phyloP scores from a whole-genome alignment of 1,140 invertebrate genomes.

The Anagrus nilaparvatae region DNA sequence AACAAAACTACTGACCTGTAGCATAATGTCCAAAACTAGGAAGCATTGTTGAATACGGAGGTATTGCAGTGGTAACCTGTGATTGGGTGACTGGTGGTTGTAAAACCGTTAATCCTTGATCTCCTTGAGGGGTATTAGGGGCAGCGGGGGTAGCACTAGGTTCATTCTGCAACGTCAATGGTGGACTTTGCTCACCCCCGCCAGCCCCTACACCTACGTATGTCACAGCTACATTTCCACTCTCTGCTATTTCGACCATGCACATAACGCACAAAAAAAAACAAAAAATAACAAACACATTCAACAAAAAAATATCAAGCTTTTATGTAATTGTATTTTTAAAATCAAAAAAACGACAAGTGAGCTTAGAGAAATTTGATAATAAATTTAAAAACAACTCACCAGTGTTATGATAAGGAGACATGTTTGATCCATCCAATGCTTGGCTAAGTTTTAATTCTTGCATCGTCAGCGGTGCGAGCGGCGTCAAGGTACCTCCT shows the following conservation, averaged over 20 bases:
- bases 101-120: constrained; percentile 42
- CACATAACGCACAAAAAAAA: constrained; percentile 41
- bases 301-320: too few species aligned
- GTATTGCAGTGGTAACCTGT: constrained; percentile 38
- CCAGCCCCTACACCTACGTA: constrained; percentile 43
- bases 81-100: constrained; percentile 46
- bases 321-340: too few species aligned
- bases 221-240: constrained; percentile 46
- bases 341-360: too few species aligned
- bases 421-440: constrained; percentile 52
- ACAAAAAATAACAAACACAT: too few species aligned
- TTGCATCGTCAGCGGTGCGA: constrained; percentile 69
- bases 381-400: too few species aligned
- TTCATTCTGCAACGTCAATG: constrained; percentile 49
- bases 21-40: constrained; percentile 63
- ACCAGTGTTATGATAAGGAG: constrained; percentile 57
- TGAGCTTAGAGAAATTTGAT: too few species aligned
- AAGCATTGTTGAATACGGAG: constrained; percentile 52
- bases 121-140: constrained; percentile 39
- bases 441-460: constrained; percentile 59
- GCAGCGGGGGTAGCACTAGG: constrained; percentile 43
- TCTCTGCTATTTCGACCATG: constrained; percentile 44
- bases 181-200: constrained; percentile 46
- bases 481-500: constrained; percentile 59
- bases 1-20: constrained; percentile 60